Base-by-base conservation (phyloP, 30 jellyfish, hydroid and myxozoan species). In the Nemopilema nomurai region DNA sequence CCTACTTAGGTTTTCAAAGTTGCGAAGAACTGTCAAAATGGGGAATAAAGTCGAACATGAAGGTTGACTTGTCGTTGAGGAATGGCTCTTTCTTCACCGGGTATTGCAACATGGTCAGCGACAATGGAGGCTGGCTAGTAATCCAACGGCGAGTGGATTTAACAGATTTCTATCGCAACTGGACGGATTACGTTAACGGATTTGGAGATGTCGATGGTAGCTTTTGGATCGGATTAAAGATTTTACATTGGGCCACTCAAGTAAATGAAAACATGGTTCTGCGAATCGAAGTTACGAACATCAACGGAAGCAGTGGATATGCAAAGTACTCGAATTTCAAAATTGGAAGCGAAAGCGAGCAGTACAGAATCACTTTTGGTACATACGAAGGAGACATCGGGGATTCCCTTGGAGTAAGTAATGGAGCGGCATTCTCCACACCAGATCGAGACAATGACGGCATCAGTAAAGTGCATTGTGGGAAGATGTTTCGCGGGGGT, bases 61-160 rank as follows among this genome's bases (percentile, higher is more conserved):
- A 25, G 25, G 71, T 66, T 7, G 93, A 84, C 17, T 31, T 84
- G 32, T 84, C 93, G 19, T 73, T 86, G 93, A 23, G 25, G 33
- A 84, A 84, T 66, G 93, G 87, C 1, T 73, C 93, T 26, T 73
- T 87, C 24, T 84, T 84, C 67, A 49, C 64, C 49, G 87, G 82
- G 69, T 84, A 73, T 52, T 84, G 93, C 82, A 74, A 84, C 62
- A 84, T 84, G 93, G 78, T 20, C 16, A 66, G 71, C 24, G 93
- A 84, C 66, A 81, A 82, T 13, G 93, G 93, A 1, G 87, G 93
- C 8, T 84, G 93, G 93, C 63, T 68, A 20, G 93, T 84, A 16
- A 72, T 84, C 50, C 93, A 84, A 68, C 33, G 88, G 29, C 49
- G 87, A 49, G 49, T 16, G 28, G 84, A 84, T 28, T 52, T 33